phyloP scores from a whole-genome alignment of 2,113 vertebrate genomes.

The Chiloscyllium plagiosum region DNA sequence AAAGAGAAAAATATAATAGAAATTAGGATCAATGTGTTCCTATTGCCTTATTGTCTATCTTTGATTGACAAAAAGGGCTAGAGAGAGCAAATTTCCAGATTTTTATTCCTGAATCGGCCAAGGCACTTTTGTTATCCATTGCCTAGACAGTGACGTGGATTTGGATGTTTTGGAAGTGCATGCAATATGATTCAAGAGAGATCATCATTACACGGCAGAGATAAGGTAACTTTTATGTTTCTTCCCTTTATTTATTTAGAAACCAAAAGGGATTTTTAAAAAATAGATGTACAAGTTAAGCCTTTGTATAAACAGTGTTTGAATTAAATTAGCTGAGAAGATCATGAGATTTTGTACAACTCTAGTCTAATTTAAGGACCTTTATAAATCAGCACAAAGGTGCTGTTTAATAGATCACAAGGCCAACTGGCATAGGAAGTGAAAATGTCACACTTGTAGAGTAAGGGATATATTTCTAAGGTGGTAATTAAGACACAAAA shows the following conservation, averaged over 20 bases:
- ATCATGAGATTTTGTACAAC: neutral
- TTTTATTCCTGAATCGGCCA: neutral
- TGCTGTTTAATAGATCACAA: neutral
- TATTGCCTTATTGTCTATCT: neutral
- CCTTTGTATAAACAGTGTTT: neutral
- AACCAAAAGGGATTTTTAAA: neutral
- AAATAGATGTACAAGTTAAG: neutral
- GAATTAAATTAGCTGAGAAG: neutral
- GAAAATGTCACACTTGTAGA: neutral
- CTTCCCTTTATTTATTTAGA: too few species aligned
- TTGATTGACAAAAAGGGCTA: neutral
- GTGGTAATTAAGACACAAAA: neutral
- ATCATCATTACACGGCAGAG: neutral
- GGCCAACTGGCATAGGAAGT: neutral
- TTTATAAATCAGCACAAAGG: neutral
- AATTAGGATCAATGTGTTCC: neutral
- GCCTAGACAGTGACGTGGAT: neutral
- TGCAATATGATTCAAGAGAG: neutral
- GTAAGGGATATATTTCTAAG: neutral
- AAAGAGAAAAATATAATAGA: neutral
- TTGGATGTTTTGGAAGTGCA: neutral
- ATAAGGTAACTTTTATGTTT: too few species aligned
- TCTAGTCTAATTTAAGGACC: neutral
- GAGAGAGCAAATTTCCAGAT: neutral
- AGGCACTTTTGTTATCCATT: neutral